Conservation (phyloP, 2,113 vertebrate genomes). For the Picathartes gymnocephalus region DNA sequence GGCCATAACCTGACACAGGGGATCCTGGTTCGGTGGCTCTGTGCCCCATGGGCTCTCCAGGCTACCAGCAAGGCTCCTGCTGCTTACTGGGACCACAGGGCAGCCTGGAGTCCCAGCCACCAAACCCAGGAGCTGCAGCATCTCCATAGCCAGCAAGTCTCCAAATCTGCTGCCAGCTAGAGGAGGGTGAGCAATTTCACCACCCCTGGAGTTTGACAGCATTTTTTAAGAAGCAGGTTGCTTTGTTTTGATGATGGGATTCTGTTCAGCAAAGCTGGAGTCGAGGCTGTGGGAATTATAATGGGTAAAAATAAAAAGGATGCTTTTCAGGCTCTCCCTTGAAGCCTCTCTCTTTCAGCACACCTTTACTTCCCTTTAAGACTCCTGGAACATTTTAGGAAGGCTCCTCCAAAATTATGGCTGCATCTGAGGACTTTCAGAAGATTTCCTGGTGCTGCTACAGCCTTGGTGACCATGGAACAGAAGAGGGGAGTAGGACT, state of each 20-base stretch:
- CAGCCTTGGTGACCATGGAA: neutral
- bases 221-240: neutral
- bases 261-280: neutral
- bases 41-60: neutral
- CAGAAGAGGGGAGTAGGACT: neutral
- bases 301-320: neutral
- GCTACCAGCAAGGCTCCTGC: neutral
- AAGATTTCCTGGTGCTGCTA: neutral
- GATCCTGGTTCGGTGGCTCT: rapidly evolving
- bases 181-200: neutral
- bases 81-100: neutral
- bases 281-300: neutral
- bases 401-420: neutral
- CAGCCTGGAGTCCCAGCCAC: rapidly evolving
- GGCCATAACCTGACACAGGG: neutral
- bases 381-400: neutral
- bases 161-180: neutral
- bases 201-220: neutral
- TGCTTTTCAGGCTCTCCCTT: neutral
- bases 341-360: neutral
- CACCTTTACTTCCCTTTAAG: neutral
- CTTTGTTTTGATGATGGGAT: neutral
- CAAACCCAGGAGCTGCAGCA: neutral
- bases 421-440: neutral
- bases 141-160: neutral